Evolutionary conservation across 2,797 vertebrate genomes (phyloP).

Genomic region (Manis pentadactyla): DNA sequence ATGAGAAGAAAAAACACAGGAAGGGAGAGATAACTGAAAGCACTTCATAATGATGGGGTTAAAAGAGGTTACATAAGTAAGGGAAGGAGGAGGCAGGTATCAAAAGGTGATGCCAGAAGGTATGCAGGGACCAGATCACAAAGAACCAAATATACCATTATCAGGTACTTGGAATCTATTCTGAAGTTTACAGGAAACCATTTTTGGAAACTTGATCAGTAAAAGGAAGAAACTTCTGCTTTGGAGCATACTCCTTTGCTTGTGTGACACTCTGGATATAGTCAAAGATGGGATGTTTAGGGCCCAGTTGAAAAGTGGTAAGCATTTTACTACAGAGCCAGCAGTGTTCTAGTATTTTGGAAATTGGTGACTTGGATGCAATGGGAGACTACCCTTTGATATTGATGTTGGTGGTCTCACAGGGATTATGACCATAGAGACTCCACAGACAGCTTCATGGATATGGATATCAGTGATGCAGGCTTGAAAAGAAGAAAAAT

Average conservation of each 20-base stretch:
- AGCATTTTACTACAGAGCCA: background rate
- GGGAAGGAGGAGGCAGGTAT: background rate
- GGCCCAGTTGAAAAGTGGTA: background rate
- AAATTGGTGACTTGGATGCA: background rate
- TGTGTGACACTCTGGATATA: background rate
- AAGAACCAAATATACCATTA: background rate
- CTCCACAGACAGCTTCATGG: background rate
- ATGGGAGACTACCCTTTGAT: background rate
- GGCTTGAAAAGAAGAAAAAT: background rate
- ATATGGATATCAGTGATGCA: background rate
- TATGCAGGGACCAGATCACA: too few relatives aligned
- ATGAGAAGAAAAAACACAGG: background rate
- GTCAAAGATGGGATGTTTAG: background rate
- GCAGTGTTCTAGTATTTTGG: too few relatives aligned
- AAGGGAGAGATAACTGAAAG: background rate
- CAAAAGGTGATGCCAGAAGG: background rate
- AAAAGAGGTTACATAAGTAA: background rate
- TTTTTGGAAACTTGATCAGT: background rate
- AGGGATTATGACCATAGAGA: background rate
- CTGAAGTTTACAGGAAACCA: background rate
- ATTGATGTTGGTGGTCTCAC: background rate
- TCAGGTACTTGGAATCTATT: background rate
- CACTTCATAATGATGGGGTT: background rate
- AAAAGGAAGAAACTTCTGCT: background rate
- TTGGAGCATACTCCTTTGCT: background rate